phyloP scores from a whole-genome alignment of 2,113 vertebrate species.

The Scatophagus argus region DNA sequence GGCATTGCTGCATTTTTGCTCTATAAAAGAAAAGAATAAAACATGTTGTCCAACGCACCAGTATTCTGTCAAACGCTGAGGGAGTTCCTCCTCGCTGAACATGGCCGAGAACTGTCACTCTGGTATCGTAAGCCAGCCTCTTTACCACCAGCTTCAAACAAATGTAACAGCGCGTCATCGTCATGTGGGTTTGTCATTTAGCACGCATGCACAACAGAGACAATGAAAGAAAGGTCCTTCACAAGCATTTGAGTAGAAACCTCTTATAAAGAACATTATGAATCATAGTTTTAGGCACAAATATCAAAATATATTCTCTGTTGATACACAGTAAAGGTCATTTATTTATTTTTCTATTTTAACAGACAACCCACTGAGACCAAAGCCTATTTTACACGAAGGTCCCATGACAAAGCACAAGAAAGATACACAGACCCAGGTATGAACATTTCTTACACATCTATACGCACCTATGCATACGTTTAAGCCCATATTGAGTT shows the following conservation, averaged over 20 bases:
- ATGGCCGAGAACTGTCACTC: conserved; percentile 94
- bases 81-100: conserved; percentile 96
- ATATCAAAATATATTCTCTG: too few relatives aligned
- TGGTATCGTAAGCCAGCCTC: conserved; percentile 92
- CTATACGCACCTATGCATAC: too few relatives aligned
- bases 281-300: neutral
- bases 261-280: neutral
- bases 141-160: conserved; percentile 88
- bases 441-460: too few relatives aligned
- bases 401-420: too few relatives aligned
- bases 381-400: too few relatives aligned
- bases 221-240: neutral
- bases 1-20: neutral
- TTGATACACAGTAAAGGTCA: too few relatives aligned
- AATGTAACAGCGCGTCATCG: conserved; percentile 2
- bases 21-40: neutral
- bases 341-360: too few relatives aligned
- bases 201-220: neutral
- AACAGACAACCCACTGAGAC: too few relatives aligned
- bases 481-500: too few relatives aligned
- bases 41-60: conserved; percentile 83
- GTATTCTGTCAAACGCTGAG: conserved; percentile 92
- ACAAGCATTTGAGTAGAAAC: neutral
- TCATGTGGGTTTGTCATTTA: neutral
- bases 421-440: too few relatives aligned